phyloP scores from a whole-genome alignment of 2,888 invertebrate species.

The Coelinius sp. region DNA sequence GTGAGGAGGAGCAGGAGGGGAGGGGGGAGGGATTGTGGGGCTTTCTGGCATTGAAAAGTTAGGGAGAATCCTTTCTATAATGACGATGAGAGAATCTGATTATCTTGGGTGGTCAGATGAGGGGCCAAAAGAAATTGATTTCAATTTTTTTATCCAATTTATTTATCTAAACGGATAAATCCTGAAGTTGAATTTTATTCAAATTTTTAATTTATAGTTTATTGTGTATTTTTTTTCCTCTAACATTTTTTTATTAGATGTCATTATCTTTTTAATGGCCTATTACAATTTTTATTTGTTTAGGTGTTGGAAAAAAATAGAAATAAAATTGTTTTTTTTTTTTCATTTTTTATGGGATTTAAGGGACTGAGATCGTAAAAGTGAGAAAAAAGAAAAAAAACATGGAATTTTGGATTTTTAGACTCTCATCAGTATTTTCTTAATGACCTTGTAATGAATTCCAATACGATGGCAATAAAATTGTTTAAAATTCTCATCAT shows the following conservation, averaged over 20 bases:
- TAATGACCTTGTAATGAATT: constrained; percentile 22
- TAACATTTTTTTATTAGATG: background rate
- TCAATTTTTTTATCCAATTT: constrained; percentile 12
- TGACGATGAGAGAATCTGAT: constrained; percentile 25
- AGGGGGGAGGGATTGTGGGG: background rate
- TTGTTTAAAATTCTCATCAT: constrained; percentile 7
- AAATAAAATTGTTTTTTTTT: background rate
- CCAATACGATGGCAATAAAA: background rate
- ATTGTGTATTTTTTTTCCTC: background rate
- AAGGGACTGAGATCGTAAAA: background rate
- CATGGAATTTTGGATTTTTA: background rate
- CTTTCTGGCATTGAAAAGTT: constrained; percentile 18
- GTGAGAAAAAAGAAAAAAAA: constrained; percentile 1
- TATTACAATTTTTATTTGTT: background rate
- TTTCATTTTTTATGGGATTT: background rate
- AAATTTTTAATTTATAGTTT: background rate
- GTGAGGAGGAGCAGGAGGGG: too few species aligned
- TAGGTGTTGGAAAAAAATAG: background rate
- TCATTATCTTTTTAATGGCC: background rate
- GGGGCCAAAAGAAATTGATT: background rate
- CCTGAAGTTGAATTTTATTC: background rate
- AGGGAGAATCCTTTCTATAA: constrained; percentile 12
- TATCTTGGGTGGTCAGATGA: constrained; percentile 25
- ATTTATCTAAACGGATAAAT: background rate
- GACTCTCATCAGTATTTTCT: background rate